Evolutionary conservation across 2,888 invertebrate species (phyloP), one percentile per base, ranked within the genome.

Genomic region (Pyrrhia umbra): DNA sequence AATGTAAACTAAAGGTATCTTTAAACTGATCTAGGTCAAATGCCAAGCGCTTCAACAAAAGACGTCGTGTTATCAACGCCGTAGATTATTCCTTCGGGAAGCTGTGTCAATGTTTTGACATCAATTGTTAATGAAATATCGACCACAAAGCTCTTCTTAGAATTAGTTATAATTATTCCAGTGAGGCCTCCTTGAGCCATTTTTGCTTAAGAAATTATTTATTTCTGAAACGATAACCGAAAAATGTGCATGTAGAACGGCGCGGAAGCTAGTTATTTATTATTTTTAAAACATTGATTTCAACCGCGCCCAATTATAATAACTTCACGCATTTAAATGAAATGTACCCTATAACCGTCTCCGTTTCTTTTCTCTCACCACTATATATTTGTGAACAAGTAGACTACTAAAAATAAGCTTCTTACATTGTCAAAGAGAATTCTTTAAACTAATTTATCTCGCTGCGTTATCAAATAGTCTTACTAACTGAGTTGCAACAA

Each of bases 1-100:
- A 34, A 21, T 30, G 20, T 27, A 37, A 25, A 68, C 9, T 27
- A 42, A 18, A 1, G 39, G n/a, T 68, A 49, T 49, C 73, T 71
- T 39, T 15, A 47, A 66, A 42, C 65, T 73, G 73, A 65, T 54
- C 42, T 9, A 68, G 66, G 30, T 54, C 72, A 54, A 54, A 72
- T 49, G 52, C 16, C 66, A 65, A 64, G 8, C 47, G 51, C 21
- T 34, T 40, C 13, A 21, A n/a, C 15, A 16, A 25, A 23, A 39
- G 25, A 34, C 34, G 13, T 34, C 51, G 47, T 18, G 23, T 47
- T 46, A 23, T 18, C 51, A 27, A 30, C 2, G 18, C 43, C 47
- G 27, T 39, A 27, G 52, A 43, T 49, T 37, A 37, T 54, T 54
- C 10, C 16, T 20, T 4, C 20, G 2, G 50, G 71, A 45, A 47